Percentiles rank a stretch among this genome's conserved stretches.
Evolutionary conservation across 2,888 invertebrate genomes (phyloP).

Genomic region (Arrhopalites spinosus): DNA sequence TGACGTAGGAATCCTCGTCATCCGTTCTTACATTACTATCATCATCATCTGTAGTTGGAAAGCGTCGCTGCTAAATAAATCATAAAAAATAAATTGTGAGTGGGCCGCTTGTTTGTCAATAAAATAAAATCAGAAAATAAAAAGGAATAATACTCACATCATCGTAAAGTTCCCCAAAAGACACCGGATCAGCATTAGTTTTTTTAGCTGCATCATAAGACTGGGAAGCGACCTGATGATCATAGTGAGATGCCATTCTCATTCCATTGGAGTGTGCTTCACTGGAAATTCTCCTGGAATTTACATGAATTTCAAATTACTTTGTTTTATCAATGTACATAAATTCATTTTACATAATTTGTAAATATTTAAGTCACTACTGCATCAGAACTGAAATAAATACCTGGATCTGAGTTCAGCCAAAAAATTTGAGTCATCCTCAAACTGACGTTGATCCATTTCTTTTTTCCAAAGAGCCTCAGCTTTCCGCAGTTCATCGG

Average conservation of each 20-base stretch:
- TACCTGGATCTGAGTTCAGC: slow-evolving; percentile 65
- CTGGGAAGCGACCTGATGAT: not conserved
- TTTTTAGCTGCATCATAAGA: not conserved
- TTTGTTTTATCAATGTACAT: no score
- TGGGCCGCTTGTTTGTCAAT: not conserved
- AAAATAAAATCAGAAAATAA: not conserved
- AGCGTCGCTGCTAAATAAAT: not conserved
- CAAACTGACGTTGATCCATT: slow-evolving; percentile 62
- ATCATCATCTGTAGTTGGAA: slow-evolving; percentile 39
- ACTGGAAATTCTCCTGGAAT: slow-evolving; percentile 61
- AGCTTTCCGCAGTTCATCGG: slow-evolving; percentile 49
- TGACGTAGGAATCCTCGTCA: slow-evolving; percentile 60
- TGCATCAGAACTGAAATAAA: no score
- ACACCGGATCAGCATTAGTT: slow-evolving; percentile 9
- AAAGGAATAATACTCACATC: slow-evolving; percentile 18
- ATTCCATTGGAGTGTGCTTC: no score
- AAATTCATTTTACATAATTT: no score
- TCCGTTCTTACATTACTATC: slow-evolving; percentile 44
- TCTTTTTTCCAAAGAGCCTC: slow-evolving; percentile 64
- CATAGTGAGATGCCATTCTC: slow-evolving; percentile 30
- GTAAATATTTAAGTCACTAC: no score
- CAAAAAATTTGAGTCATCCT: slow-evolving; percentile 66
- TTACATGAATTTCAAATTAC: no score
- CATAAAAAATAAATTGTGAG: not conserved
- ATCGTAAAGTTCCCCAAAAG: slow-evolving; percentile 31